phyloP scores from a whole-genome alignment of 2,797 vertebrate species.

The Acrossocheilus wenchowensis region DNA sequence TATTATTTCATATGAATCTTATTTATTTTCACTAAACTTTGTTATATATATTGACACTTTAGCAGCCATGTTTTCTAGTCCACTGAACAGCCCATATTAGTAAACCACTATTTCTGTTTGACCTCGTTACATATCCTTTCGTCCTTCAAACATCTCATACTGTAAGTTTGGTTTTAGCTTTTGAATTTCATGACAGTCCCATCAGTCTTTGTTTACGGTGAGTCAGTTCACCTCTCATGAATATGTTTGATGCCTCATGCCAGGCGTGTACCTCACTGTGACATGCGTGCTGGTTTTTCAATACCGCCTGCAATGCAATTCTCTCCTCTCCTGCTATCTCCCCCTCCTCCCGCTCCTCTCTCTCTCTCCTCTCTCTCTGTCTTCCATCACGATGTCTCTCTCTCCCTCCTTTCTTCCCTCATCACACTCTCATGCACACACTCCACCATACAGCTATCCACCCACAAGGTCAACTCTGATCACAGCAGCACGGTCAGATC shows the following conservation, averaged over 20 bases:
- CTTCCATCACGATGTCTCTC: conserved; percentile 25
- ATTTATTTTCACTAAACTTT: not conserved
- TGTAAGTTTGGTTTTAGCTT: not conserved
- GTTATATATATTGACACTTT: too few relatives aligned
- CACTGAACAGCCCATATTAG: not conserved
- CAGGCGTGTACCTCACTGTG: conserved; percentile 61
- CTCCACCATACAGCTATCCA: conserved; percentile 55
- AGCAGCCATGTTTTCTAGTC: conserved; percentile 37
- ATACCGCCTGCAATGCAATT: conserved; percentile 20
- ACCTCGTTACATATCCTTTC: conserved; percentile 28
- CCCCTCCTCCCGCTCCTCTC: conserved; percentile 37
- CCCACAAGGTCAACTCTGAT: conserved; percentile 75
- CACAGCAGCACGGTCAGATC: conserved; percentile 64
- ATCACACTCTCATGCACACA: conserved; percentile 40
- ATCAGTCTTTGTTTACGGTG: conserved; percentile 13
- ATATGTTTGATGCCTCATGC: conserved; percentile 38
- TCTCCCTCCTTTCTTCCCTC: conserved; percentile 42
- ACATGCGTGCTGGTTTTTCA: conserved; percentile 51
- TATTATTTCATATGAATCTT: not conserved
- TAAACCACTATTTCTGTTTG: conserved; percentile 1
- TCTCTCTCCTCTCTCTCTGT: not conserved
- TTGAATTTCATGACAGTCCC: not conserved
- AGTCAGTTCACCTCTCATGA: conserved; percentile 9
- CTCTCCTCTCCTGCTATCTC: conserved; percentile 5
- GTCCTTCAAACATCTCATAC: not conserved